Conservation (phyloP, 2,797 vertebrate genomes). For the Darevskia mixta region DNA sequence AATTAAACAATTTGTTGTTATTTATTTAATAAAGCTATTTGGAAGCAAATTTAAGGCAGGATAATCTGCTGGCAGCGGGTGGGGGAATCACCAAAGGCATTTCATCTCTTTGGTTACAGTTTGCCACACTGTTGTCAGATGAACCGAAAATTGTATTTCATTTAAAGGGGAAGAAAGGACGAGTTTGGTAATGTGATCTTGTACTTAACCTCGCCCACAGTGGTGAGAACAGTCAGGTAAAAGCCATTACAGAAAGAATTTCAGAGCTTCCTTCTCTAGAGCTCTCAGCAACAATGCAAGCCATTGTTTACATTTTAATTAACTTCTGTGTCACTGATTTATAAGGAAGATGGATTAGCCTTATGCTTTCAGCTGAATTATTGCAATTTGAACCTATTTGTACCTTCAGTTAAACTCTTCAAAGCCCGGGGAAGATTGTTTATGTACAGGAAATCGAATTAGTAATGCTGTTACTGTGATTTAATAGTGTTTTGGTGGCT, state of each 20-base stretch:
- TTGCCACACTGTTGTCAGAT: not conserved
- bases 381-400: slow-evolving; percentile 70
- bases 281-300: slow-evolving; percentile 70
- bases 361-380: slow-evolving; percentile 72
- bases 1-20: not conserved
- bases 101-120: not conserved
- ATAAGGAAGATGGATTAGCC: slow-evolving; percentile 77
- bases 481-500: slow-evolving; percentile 59
- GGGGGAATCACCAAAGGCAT: not conserved
- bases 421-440: slow-evolving; percentile 69
- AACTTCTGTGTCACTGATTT: slow-evolving; percentile 79
- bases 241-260: slow-evolving; percentile 76
- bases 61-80: not conserved
- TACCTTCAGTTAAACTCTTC: slow-evolving; percentile 71
- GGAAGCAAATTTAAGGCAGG: not conserved
- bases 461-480: slow-evolving; percentile 66
- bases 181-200: slow-evolving; percentile 44
- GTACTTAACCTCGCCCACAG: slow-evolving; percentile 51
- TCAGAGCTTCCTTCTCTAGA: slow-evolving; percentile 67
- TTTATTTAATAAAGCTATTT: not conserved
- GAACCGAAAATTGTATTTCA: slow-evolving; percentile 12
- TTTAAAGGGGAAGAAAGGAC: slow-evolving; percentile 22
- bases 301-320: slow-evolving; percentile 82
- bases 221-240: slow-evolving; percentile 64
- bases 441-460: slow-evolving; percentile 76